Percentiles rank a stretch among this genome's conserved stretches.
Conservation (phyloP, 2,113 vertebrate species). For the Anguilla japonica region DNA sequence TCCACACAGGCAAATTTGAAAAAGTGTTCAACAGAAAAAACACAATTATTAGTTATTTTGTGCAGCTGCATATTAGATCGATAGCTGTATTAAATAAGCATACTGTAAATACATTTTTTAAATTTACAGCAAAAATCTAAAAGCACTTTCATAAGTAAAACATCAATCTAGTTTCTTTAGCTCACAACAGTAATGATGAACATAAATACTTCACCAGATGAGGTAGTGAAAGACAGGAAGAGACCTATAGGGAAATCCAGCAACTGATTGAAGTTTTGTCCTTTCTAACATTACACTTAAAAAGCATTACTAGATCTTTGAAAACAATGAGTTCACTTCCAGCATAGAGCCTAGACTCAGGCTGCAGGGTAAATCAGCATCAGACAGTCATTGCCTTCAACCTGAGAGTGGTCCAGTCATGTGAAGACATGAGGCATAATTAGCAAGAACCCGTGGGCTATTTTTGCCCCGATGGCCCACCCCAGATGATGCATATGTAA, state of each 20-base stretch:
- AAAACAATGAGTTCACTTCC: not conserved
- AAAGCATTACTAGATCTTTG: not conserved
- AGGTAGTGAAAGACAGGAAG: not conserved
- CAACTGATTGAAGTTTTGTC: not conserved
- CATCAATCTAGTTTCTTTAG: not conserved
- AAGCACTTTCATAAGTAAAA: not conserved
- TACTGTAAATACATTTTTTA: not conserved
- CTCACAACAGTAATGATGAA: not conserved
- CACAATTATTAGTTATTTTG: not conserved
- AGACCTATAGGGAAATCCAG: not conserved
- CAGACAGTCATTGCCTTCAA: not conserved
- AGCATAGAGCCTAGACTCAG: not conserved
- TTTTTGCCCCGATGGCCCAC: not conserved
- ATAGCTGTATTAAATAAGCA: not conserved
- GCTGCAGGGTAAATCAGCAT: not conserved
- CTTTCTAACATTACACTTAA: not conserved
- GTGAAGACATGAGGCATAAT: not conserved
- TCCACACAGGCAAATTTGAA: not conserved
- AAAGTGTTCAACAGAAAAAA: not conserved
- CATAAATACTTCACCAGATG: not conserved
- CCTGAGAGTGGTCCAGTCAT: not conserved
- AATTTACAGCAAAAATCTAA: not conserved
- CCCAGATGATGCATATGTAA: not conserved
- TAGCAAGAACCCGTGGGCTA: not conserved
- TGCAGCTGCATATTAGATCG: not conserved